phyloP scores from a whole-genome alignment of 2,888 invertebrate genomes.

The Listrodromus nycthemerus region DNA sequence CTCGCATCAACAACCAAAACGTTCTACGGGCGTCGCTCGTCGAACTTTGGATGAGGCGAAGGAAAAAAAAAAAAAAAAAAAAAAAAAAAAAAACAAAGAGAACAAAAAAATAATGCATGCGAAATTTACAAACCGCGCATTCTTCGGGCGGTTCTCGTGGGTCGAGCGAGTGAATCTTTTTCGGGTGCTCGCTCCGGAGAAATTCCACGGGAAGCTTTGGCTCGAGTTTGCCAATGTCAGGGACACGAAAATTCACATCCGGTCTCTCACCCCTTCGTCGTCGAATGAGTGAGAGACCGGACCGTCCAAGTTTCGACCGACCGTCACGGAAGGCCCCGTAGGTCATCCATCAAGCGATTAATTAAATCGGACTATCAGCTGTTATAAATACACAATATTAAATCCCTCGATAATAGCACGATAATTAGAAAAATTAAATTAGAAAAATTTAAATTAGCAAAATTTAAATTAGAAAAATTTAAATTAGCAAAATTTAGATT shows the following conservation, averaged over 20 bases:
- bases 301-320: no score
- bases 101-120: slow-evolving; percentile 53
- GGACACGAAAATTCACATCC: slow-evolving; percentile 66
- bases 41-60: slow-evolving; percentile 14
- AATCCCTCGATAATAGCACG: no score
- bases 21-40: background rate
- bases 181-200: slow-evolving; percentile 30
- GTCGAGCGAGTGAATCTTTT: slow-evolving; percentile 20
- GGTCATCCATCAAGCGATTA: no score
- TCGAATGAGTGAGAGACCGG: no score
- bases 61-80: no score
- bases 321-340: no score
- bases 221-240: slow-evolving; percentile 62
- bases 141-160: slow-evolving; percentile 35
- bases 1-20: slow-evolving; percentile 19
- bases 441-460: no score
- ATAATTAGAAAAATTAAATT: no score
- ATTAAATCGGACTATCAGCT: no score
- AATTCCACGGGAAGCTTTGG: slow-evolving; percentile 60
- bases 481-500: no score
- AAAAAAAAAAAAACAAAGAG: background rate
- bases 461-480: no score
- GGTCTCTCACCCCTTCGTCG: background rate
- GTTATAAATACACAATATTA: no score
- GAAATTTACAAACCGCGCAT: slow-evolving; percentile 39